Percentiles rank a stretch among this genome's conserved stretches.
Evolutionary conservation across 2,113 vertebrate genomes (phyloP).

Genomic region (Caretta caretta): DNA sequence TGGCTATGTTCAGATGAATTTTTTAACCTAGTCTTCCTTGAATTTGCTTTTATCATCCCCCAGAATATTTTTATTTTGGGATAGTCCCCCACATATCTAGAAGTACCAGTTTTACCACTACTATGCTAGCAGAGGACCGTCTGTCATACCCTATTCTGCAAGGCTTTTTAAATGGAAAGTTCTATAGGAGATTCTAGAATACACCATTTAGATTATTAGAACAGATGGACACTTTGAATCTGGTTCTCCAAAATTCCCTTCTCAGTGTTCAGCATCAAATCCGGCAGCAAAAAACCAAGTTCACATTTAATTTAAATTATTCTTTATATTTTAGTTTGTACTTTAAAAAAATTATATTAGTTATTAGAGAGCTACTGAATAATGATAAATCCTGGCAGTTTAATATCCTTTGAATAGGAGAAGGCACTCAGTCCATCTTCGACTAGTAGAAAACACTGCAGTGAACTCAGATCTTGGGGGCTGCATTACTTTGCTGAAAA

Average conservation of each 20-base stretch:
- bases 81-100: background rate
- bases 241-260: background rate
- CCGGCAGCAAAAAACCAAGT: background rate
- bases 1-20: background rate
- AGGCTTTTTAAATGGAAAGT: constrained; percentile 8
- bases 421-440: background rate
- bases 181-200: background rate
- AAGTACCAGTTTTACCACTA: background rate
- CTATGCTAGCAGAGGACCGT: background rate
- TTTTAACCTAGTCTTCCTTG: background rate
- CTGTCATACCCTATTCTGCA: background rate
- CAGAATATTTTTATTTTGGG: background rate
- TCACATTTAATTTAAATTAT: background rate
- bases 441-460: background rate
- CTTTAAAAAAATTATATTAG: background rate
- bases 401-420: background rate
- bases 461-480: background rate
- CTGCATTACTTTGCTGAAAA: background rate
- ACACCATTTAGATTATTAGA: background rate
- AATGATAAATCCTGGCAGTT: background rate
- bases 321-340: background rate
- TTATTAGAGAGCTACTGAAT: background rate
- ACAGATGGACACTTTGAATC: background rate
- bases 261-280: background rate
- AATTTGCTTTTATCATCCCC: background rate